A percentile compares a stretch with the other conserved stretches of the same genome.
phyloP scores from a whole-genome alignment of 1,140 invertebrate genomes.

The Eriocheir sinensis region DNA sequence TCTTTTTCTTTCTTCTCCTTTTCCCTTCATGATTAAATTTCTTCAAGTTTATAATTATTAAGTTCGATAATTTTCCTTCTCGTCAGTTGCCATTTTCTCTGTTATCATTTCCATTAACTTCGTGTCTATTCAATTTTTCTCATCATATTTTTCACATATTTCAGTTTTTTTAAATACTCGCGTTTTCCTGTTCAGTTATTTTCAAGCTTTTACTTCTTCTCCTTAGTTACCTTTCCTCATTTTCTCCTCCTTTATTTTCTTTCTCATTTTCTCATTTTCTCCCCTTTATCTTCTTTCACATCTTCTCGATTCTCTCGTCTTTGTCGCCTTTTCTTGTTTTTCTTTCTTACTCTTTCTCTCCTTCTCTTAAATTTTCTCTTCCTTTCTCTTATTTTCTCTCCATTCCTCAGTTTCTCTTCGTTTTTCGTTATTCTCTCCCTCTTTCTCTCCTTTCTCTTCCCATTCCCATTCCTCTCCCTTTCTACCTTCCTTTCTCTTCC shows the following conservation, averaged over 20 bases:
- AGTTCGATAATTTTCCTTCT: no score
- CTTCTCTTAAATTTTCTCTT: background rate
- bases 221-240: background rate
- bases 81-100: background rate
- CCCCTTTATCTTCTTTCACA: background rate
- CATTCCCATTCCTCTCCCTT: background rate
- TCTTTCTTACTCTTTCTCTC: background rate
- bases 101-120: no score
- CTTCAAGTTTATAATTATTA: no score
- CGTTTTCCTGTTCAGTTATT: background rate
- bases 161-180: background rate
- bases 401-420: background rate
- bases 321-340: background rate
- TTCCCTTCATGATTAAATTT: background rate
- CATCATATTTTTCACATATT: background rate
- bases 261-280: background rate
- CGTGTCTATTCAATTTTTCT: background rate
- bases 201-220: background rate
- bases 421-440: background rate
- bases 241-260: background rate
- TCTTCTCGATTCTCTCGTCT: background rate
- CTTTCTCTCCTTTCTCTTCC: background rate
- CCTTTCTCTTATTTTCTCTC: background rate
- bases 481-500: background rate
- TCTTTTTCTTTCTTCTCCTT: conserved; percentile 23